These are phyloP conservation scores for Carterocephalus palaemon DNA, from an alignment of 2,888 invertebrate genomes.

Conservation along the genomic window DNA sequence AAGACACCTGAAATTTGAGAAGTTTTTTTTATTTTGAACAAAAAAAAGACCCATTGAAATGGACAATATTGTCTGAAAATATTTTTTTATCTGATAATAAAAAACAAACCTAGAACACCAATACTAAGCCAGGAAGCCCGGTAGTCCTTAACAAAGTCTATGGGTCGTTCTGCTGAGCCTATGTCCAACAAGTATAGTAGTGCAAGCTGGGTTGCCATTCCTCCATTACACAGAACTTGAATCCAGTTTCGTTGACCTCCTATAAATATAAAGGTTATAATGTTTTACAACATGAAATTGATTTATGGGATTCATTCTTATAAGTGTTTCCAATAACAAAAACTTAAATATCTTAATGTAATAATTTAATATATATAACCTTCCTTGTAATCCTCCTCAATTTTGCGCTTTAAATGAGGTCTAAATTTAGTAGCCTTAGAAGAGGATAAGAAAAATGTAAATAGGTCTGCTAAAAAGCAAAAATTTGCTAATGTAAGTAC, in stretches of 20 bases:
- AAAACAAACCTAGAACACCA: slow-evolving; percentile 83
- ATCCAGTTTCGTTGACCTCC: slow-evolving; percentile 93
- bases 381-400: slow-evolving; percentile 89
- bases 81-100: slow-evolving; percentile 1
- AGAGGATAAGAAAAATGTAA: slow-evolving; percentile 88
- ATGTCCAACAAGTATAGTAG: slow-evolving; percentile 88
- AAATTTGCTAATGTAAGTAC: slow-evolving; percentile 87
- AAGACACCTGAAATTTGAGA: slow-evolving; percentile 78
- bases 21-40: neutral
- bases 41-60: no score
- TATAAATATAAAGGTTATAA: slow-evolving; percentile 43
- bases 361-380: no score
- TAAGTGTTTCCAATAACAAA: no score
- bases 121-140: slow-evolving; percentile 90
- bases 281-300: no score
- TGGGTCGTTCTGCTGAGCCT: slow-evolving; percentile 86
- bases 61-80: neutral
- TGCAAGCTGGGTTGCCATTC: slow-evolving; percentile 89
- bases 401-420: slow-evolving; percentile 80
- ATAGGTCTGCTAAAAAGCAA: slow-evolving; percentile 84
- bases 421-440: slow-evolving; percentile 90
- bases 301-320: no score
- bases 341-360: no score
- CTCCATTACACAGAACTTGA: slow-evolving; percentile 93
- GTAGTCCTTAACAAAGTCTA: slow-evolving; percentile 87